Percentiles rank a stretch among this genome's conserved stretches.
These are phyloP conservation scores for Saxidomus purpurata DNA, from an alignment of 1,140 invertebrate species.

Conservation along the genomic window DNA sequence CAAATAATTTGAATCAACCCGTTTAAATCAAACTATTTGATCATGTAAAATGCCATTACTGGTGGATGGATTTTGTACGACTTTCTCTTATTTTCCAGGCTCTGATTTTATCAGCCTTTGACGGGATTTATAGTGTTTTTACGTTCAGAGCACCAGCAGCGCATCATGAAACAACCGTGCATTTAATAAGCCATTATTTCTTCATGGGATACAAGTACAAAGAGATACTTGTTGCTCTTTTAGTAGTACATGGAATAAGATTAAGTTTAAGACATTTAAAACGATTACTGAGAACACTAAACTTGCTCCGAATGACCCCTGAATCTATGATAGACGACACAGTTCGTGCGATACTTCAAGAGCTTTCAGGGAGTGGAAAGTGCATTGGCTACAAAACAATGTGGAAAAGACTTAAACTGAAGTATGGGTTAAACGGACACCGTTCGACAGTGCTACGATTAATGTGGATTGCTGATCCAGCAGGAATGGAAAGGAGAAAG, in stretches of 20 bases:
- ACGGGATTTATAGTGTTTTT: no score
- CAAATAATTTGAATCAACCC: no score
- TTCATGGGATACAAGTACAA: no score
- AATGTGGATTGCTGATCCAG: no score
- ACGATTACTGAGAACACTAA: background rate
- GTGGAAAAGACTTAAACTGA: background rate
- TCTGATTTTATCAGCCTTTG: no score
- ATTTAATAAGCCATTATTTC: background rate
- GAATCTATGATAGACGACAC: no score
- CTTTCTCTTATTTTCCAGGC: no score
- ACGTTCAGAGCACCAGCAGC: no score
- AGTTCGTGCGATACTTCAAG: background rate
- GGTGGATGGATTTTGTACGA: no score
- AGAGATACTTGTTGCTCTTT: no score
- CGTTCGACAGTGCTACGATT: background rate
- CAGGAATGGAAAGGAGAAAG: constrained; percentile 21
- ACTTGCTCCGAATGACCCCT: background rate
- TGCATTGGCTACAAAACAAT: background rate
- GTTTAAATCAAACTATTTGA: no score
- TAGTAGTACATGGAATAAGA: background rate
- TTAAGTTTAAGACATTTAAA: background rate
- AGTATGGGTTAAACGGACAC: background rate
- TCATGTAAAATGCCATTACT: no score
- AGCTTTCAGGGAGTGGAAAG: background rate
- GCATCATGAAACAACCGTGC: background rate